These are phyloP conservation scores for Exocentrus adspersus DNA, from an alignment of 2,888 invertebrate genomes.

Conservation along the genomic window DNA sequence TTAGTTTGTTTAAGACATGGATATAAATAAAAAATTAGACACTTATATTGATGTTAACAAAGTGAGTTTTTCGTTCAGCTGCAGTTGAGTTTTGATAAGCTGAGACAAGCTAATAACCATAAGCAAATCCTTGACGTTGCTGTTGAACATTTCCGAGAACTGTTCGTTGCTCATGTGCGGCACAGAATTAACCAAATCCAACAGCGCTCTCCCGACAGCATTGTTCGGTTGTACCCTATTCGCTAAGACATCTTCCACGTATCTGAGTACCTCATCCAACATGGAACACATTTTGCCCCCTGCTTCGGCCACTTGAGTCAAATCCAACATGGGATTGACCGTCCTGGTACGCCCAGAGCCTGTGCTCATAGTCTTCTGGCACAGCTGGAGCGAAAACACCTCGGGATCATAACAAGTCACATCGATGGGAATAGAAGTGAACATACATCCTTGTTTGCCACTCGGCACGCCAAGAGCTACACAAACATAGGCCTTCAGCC, in stretches of 20 bases:
- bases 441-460: conserved; percentile 94
- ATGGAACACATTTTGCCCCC: conserved; percentile 80
- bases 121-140: conserved; percentile 95
- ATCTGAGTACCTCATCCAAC: conserved; percentile 81
- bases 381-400: conserved; percentile 81
- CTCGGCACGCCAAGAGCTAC: conserved; percentile 94
- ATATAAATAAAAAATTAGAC: conserved; percentile 11
- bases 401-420: conserved; percentile 93
- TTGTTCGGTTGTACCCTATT: conserved; percentile 82
- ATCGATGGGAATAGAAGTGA: conserved; percentile 93
- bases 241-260: conserved; percentile 92
- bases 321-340: conserved; percentile 65
- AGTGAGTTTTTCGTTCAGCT: conserved; percentile 95
- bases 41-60: conserved; percentile 77
- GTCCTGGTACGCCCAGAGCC: conserved; percentile 60
- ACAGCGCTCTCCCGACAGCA: conserved; percentile 88
- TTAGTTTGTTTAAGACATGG: no score
- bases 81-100: conserved; percentile 94
- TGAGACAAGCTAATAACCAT: conserved; percentile 98
- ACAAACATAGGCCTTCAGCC: conserved; percentile 92
- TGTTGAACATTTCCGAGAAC: conserved; percentile 94
- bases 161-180: conserved; percentile 91
- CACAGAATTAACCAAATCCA: conserved; percentile 91
- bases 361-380: conserved; percentile 81
- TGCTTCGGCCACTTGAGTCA: conserved; percentile 88